Evolutionary conservation across 2,113 vertebrate species (phyloP).

Genomic region (Amia ocellicauda): DNA sequence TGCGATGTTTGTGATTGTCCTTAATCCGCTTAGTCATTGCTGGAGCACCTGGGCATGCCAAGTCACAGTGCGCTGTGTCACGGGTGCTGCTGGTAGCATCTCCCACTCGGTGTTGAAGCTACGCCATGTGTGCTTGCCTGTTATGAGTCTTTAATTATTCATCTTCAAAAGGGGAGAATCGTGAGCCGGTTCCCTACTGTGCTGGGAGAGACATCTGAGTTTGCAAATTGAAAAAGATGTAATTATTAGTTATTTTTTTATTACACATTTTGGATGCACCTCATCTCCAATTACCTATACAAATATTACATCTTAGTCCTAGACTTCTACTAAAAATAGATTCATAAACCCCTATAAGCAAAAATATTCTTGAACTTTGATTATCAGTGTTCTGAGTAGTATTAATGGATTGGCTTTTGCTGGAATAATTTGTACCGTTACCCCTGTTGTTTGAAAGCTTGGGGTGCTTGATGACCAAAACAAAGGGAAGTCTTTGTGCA

Average conservation of each 20-base stretch:
- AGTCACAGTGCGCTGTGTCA: neutral
- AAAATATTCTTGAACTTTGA: too few relatives aligned
- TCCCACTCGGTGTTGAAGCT: neutral
- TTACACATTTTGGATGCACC: neutral
- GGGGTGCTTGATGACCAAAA: too few relatives aligned
- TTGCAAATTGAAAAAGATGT: constrained; percentile 10
- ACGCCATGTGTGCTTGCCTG: neutral
- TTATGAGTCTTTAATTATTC: too few relatives aligned
- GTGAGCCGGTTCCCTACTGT: neutral
- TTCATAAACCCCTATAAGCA: too few relatives aligned
- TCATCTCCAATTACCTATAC: too few relatives aligned
- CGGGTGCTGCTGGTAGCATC: neutral
- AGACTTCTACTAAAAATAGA: too few relatives aligned
- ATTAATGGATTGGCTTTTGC: too few relatives aligned
- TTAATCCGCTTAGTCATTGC: constrained; percentile 1
- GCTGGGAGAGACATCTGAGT: neutral
- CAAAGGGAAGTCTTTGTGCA: neutral
- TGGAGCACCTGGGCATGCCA: neutral
- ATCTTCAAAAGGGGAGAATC: neutral
- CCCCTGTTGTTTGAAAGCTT: too few relatives aligned
- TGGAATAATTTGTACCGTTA: too few relatives aligned
- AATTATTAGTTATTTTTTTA: neutral
- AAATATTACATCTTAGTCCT: too few relatives aligned
- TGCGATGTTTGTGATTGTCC: neutral
- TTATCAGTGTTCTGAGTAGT: too few relatives aligned